Percentiles rank a stretch among this genome's conserved stretches.
Evolutionary conservation across 2,113 vertebrate species (phyloP).

Genomic region (Hippolais icterina): DNA sequence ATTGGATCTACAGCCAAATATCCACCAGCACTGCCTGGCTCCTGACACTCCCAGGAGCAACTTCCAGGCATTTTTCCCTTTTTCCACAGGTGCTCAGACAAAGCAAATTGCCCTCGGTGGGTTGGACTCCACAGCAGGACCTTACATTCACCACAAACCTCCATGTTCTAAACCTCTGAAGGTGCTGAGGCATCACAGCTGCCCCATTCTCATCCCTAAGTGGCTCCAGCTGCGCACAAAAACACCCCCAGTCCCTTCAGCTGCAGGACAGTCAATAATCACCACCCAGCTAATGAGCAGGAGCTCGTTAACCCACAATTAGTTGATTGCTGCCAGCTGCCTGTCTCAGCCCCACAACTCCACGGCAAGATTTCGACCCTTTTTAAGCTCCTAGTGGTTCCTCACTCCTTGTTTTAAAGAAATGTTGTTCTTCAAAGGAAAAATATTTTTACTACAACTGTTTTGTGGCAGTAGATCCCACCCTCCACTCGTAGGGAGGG

Average conservation of each 20-base stretch:
- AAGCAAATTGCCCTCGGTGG: neutral
- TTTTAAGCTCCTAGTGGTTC: neutral
- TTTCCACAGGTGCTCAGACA: neutral
- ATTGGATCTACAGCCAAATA: neutral
- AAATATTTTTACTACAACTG: neutral
- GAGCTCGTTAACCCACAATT: neutral
- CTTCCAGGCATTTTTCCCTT: neutral
- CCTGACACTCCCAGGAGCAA: accelerated
- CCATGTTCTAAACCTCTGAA: neutral
- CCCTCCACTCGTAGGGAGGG: no score
- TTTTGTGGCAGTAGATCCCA: neutral
- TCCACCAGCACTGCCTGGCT: accelerated
- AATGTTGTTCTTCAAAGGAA: neutral
- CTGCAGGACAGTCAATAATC: neutral
- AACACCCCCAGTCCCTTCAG: neutral
- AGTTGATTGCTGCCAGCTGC: neutral
- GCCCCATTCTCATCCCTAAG: neutral
- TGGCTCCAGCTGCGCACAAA: neutral
- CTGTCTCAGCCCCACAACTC: neutral
- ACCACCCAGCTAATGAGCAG: neutral
- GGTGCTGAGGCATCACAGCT: neutral
- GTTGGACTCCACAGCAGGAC: neutral
- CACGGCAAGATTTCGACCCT: neutral
- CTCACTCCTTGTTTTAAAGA: neutral
- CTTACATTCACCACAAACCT: neutral